A percentile compares a stretch with the other conserved stretches of the same genome.
Conservation (phyloP, 2,888 invertebrate genomes). For the Bombylius major region DNA sequence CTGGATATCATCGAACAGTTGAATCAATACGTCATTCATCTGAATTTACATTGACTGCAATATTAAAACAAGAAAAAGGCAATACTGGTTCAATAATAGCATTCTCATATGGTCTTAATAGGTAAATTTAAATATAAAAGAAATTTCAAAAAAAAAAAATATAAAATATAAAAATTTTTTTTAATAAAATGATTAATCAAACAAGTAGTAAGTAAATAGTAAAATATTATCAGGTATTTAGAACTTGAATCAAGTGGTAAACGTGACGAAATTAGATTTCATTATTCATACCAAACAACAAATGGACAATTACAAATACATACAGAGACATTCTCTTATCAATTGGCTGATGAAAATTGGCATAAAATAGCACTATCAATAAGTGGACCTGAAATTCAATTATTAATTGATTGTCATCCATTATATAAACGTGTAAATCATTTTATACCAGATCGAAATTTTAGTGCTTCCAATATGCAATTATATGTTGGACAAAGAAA, state of each 20-base stretch:
- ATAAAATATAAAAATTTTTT: constrained; percentile 1
- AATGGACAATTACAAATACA: constrained; percentile 50
- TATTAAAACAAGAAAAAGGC: constrained; percentile 63
- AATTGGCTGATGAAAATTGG: constrained; percentile 78
- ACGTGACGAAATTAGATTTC: constrained; percentile 72
- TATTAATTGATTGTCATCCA: constrained; percentile 77
- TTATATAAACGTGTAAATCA: constrained; percentile 69
- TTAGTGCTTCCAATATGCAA: constrained; percentile 56
- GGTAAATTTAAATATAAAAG: constrained; percentile 35
- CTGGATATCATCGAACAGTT: constrained; percentile 44
- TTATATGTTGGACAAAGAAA: constrained; percentile 84
- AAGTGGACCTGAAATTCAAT: constrained; percentile 69
- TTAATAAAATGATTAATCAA: neutral
- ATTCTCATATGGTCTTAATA: constrained; percentile 68
- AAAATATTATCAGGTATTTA: constrained; percentile 56
- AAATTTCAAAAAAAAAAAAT: constrained; percentile 1
- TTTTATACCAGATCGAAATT: constrained; percentile 60
- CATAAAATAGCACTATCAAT: constrained; percentile 75
- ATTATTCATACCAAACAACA: constrained; percentile 49
- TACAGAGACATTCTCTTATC: constrained; percentile 78
- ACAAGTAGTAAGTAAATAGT: constrained; percentile 30
- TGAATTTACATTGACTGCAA: constrained; percentile 70
- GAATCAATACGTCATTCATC: constrained; percentile 55
- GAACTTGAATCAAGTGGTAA: constrained; percentile 86
- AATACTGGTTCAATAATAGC: constrained; percentile 75